Base-by-base conservation (phyloP, 2,888 invertebrate genomes). In the Norana najaformis region DNA sequence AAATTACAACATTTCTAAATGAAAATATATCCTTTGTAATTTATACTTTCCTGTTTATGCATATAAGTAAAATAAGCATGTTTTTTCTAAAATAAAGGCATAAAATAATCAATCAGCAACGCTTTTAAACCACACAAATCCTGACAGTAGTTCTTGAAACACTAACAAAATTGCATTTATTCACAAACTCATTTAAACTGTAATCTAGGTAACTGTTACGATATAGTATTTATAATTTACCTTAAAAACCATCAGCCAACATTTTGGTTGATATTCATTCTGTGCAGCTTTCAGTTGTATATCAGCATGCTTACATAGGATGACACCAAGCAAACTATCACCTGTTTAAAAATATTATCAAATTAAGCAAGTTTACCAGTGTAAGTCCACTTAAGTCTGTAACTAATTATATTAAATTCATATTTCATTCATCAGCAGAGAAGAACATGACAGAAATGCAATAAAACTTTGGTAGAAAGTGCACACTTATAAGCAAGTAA, bases 221-320 rank as follows among this genome's bases (percentile, higher is more conserved):
- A 85, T 23, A 16, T 8, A 85, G 18, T 36, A 30, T 20, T 36
- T 35, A 20, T 85, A n/a, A 47, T 23, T 85, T 88, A 89, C 90
- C 89, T 90, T 90, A 69, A 69, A 90, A 13, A 90, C 30, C 82
- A 90, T 89, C 5, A 90, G 89, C 36, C 39, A 89, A 38, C 90
- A 90, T 35, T 89, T 82, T 30, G n/a, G 30, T 23, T 89, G 82
- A 36, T 38, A 6, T 23, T 53, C 89, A 35, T 89, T 37, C 39
- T 88, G 53, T n/a, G 90, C 90, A 38, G 90, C 90, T 34, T 90
- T 90, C 89, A 90, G 41, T 35, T 90, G 90, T 30, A 90, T 41
- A n/a, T 90, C 90, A 82, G 90, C 90, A 47, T 90, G 88, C 38
- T 83, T 47, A 83, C 90, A 90, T 3, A 90, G 83, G n/a, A 89